These are phyloP conservation scores for Scomber japonicus DNA, from an alignment of 2,113 vertebrate species.

Conservation along the genomic window DNA sequence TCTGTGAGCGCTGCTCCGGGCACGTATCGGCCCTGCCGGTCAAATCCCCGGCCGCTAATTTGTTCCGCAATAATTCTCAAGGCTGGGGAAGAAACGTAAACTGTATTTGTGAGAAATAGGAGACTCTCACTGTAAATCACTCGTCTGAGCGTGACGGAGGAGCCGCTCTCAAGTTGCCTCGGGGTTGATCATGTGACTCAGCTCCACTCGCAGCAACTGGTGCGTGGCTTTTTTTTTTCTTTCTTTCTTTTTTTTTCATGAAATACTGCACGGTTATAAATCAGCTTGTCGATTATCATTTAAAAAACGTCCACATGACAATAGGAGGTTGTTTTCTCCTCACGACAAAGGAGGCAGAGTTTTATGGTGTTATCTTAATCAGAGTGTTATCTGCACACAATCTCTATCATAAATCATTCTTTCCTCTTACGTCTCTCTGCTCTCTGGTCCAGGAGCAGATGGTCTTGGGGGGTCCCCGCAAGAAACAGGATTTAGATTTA, in stretches of 20 bases:
- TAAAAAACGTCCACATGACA: not conserved
- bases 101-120: slow-evolving; percentile 59
- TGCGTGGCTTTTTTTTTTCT: not conserved
- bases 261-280: not conserved
- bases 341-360: not conserved
- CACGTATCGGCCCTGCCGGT: slow-evolving; percentile 26
- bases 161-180: slow-evolving; percentile 10
- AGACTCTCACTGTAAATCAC: slow-evolving; percentile 57
- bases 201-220: not conserved
- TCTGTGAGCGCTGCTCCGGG: not conserved
- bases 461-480: not conserved
- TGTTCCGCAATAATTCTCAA: slow-evolving; percentile 56
- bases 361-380: slow-evolving; percentile 4
- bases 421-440: not conserved
- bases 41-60: slow-evolving; percentile 64
- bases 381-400: not conserved
- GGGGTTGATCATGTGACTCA: slow-evolving; percentile 23
- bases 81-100: slow-evolving; percentile 60
- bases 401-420: not conserved
- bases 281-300: not conserved
- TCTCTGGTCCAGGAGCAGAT: not conserved
- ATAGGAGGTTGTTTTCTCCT: not conserved
- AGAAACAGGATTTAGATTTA: not conserved
- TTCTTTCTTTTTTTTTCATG: not conserved
- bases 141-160: slow-evolving; percentile 9